Evolutionary conservation across 2,888 invertebrate genomes (phyloP).

Genomic region (Rotaria sp.): DNA sequence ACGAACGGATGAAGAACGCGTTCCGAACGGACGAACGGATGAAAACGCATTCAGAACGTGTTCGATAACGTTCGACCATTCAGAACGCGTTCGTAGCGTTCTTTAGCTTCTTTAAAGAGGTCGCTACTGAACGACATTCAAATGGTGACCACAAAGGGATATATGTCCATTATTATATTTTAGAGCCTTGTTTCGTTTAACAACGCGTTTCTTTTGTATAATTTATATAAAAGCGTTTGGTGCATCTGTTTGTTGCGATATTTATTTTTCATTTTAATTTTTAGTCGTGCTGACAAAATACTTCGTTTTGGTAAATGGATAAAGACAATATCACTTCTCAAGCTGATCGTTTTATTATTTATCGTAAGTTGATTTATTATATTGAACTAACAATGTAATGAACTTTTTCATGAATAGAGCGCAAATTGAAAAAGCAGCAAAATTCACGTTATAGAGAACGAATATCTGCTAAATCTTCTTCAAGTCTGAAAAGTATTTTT

Average conservation of each 20-base stretch:
- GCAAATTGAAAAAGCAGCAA: background rate
- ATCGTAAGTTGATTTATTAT: background rate
- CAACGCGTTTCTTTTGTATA: no score
- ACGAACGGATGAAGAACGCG: background rate
- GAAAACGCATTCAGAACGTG: background rate
- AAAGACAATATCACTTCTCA: background rate
- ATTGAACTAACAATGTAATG: background rate
- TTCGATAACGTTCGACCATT: background rate
- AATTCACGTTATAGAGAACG: background rate
- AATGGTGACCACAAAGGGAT: background rate
- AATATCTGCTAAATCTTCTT: background rate
- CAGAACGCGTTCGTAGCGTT: background rate
- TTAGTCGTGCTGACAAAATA: no score
- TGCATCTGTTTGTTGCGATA: no score
- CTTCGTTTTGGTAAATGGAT: background rate
- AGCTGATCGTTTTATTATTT: background rate
- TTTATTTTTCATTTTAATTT: no score
- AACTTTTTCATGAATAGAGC: background rate
- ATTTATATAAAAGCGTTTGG: no score
- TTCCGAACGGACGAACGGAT: background rate
- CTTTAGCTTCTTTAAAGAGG: background rate
- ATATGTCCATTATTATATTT: background rate
- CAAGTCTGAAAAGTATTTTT: background rate
- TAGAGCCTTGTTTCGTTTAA: background rate
- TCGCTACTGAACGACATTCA: background rate